phyloP scores from a whole-genome alignment of 2,888 invertebrate species.

The Branchellion lobata region DNA sequence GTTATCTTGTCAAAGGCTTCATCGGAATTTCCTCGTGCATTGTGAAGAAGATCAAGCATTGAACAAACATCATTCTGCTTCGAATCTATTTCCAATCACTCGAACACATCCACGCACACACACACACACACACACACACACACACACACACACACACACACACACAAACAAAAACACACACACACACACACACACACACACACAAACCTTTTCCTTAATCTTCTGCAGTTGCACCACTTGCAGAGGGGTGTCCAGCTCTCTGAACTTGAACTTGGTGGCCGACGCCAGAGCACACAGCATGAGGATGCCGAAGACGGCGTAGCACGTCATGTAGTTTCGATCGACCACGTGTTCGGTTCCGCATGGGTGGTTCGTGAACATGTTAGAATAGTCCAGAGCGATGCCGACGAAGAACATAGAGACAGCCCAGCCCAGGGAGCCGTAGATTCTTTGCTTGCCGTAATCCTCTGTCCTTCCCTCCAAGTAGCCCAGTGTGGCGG shows the following conservation, averaged over 20 bases:
- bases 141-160: background rate
- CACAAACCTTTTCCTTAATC: slow-evolving; percentile 54
- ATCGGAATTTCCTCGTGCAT: too few relatives aligned
- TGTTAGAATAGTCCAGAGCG: slow-evolving; percentile 85
- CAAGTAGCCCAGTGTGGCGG: slow-evolving; percentile 68
- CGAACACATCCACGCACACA: too few relatives aligned
- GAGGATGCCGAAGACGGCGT: slow-evolving; percentile 91
- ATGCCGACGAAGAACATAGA: slow-evolving; percentile 92
- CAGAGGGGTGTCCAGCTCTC: slow-evolving; percentile 47
- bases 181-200: slow-evolving; percentile 4
- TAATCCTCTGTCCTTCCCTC: slow-evolving; percentile 76
- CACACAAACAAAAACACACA: background rate
- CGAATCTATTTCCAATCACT: too few relatives aligned
- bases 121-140: background rate
- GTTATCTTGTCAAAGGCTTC: too few relatives aligned
- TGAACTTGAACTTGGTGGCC: slow-evolving; percentile 79
- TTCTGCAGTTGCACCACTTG: slow-evolving; percentile 55
- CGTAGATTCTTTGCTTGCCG: slow-evolving; percentile 96
- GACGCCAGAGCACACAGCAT: slow-evolving; percentile 92
- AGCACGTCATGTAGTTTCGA: slow-evolving; percentile 97
- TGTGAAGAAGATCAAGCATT: too few relatives aligned
- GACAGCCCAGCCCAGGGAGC: slow-evolving; percentile 94
- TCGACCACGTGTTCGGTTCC: slow-evolving; percentile 78
- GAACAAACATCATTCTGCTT: too few relatives aligned
- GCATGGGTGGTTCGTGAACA: slow-evolving; percentile 89